Percentiles rank a stretch among this genome's conserved stretches.
These are phyloP conservation scores for Mohoua ochrocephala DNA, from an alignment of 2,113 vertebrate species.

Conservation along the genomic window DNA sequence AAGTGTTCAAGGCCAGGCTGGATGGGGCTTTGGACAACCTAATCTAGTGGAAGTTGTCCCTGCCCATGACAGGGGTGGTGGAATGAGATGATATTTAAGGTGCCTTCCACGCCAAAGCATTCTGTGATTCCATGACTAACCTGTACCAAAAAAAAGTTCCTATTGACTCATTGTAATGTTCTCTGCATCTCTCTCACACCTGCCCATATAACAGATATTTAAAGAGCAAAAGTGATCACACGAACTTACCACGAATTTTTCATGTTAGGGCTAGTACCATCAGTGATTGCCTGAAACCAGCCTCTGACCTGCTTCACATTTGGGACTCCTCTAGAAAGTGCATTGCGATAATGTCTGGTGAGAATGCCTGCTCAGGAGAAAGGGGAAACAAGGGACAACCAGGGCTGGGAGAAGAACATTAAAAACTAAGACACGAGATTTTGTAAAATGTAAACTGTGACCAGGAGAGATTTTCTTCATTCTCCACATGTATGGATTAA, in stretches of 20 bases:
- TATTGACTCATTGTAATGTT: background rate
- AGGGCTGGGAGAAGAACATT: background rate
- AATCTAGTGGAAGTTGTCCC: background rate
- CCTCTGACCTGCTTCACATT: background rate
- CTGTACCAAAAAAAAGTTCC: background rate
- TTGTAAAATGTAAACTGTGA: background rate
- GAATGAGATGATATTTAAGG: background rate
- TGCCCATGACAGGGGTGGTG: background rate
- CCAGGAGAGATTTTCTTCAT: background rate
- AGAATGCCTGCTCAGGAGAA: background rate
- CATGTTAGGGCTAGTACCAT: background rate
- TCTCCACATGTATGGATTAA: background rate
- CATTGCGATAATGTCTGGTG: rapidly evolving
- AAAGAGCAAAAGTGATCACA: background rate
- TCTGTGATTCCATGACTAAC: background rate
- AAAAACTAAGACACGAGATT: background rate
- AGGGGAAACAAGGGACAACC: background rate
- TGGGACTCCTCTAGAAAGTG: background rate
- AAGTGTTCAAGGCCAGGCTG: background rate
- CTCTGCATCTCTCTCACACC: background rate
- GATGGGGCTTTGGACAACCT: background rate
- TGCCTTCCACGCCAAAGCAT: background rate
- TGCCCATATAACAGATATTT: background rate
- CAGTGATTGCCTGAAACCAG: background rate
- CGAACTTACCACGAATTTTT: background rate